Base-by-base conservation (phyloP, 2,797 vertebrate species). In the Iguana delicatissima region DNA sequence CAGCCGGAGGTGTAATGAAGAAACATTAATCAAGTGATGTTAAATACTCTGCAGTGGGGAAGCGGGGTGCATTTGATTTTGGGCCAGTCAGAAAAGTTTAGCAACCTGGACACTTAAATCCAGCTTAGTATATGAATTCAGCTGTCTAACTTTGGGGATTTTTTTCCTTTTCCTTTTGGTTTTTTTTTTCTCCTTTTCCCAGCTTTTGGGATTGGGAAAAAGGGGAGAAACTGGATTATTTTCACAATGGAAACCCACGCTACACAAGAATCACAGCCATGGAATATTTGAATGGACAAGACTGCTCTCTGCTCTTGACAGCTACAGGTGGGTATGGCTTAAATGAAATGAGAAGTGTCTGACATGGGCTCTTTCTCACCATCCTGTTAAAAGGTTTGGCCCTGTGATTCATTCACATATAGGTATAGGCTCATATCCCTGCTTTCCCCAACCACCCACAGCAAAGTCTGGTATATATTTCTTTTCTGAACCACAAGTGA, bases 191-290 rank as follows among this genome's bases (percentile, higher is more conserved):
- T 80, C 32, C 18, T 62, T 67, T 29, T 85, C 42, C 0, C 72
- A 99, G 99, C 79, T 99, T 99, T 89, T 99, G 99, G 99, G 99
- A 99, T 96, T 99, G 99, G 99, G 99, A 99, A 96, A 99, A 99
- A 86, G 98, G 98, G 4, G 99, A 99, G 89, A 98, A 99, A 93
- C 94, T 99, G 96, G 99, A 99, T 92, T 99, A 99, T 84, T 99
- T 99, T 96, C 99, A 99, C 97, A 99, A 99, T 0, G 99, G 99
- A 74, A 99, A 99, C 95, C 99, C 99, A 2, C 98, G 98, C 0
- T 99, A 99, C 96, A 99, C 99, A 0, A 97, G 98, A 89, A 99
- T 99, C 97, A 99, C 99, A 0, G 98, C 99, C 35, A 99, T 99
- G 98, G 99, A 99, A 95, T 99, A 99, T 93, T 97, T 99, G 94